Percentiles rank a stretch among this genome's conserved stretches.
These are phyloP conservation scores for Sigmodon hispidus DNA, from an alignment of 2,113 vertebrate species.

Conservation along the genomic window DNA sequence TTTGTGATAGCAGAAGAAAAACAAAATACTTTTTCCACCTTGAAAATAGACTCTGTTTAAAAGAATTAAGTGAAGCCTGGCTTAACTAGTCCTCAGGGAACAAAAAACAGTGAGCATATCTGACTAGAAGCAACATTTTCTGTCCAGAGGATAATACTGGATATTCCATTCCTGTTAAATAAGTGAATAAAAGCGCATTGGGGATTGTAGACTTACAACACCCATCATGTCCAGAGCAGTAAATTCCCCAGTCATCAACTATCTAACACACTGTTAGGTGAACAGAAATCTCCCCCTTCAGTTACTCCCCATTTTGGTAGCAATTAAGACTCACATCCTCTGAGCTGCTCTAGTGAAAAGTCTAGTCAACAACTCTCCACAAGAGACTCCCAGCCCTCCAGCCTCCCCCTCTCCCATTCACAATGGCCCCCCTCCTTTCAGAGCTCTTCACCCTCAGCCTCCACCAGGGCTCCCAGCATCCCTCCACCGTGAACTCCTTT, in stretches of 20 bases:
- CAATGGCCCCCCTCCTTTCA: not conserved
- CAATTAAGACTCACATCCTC: not conserved
- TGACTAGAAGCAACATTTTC: not conserved
- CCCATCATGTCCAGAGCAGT: not conserved
- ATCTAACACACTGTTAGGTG: not conserved
- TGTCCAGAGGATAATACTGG: not conserved
- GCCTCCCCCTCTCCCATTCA: not conserved
- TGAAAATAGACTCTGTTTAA: slow-evolving; percentile 53
- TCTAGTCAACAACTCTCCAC: not conserved
- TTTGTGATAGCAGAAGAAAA: not conserved
- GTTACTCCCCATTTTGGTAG: not conserved
- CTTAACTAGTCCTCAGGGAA: slow-evolving; percentile 6
- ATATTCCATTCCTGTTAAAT: not conserved
- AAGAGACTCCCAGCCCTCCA: accelerated
- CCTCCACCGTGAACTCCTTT: not conserved
- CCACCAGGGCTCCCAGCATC: not conserved
- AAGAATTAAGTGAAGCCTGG: slow-evolving; percentile 47
- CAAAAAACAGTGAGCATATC: not conserved
- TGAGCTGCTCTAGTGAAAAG: not conserved
- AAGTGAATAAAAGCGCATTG: not conserved
- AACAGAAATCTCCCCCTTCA: slow-evolving; percentile 4
- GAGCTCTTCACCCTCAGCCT: not conserved
- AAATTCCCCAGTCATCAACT: not conserved
- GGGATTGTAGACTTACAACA: not conserved
- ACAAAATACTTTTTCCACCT: not conserved